phyloP scores from a whole-genome alignment of 2,113 vertebrate genomes.

The Catharus bicknelli region DNA sequence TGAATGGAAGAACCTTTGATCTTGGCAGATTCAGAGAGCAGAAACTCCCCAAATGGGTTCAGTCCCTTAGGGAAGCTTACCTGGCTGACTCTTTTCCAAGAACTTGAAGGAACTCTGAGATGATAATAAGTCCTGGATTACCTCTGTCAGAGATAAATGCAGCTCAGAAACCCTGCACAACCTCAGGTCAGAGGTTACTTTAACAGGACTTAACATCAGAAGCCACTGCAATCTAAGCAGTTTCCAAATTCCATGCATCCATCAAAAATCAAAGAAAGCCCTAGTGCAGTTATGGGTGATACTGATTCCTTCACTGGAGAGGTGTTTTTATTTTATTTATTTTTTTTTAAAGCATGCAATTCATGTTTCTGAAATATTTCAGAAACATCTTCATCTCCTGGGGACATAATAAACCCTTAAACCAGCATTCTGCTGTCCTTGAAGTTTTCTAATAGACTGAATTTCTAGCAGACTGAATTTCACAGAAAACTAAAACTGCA shows the following conservation, averaged over 20 bases:
- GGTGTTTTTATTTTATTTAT: accelerated
- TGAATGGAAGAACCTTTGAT: not conserved
- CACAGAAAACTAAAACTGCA: not conserved
- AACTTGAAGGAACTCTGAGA: not conserved
- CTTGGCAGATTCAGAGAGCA: not conserved
- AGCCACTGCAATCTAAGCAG: not conserved
- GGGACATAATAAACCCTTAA: not conserved
- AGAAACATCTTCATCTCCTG: not conserved
- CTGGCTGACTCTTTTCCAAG: not conserved
- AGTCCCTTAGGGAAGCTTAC: not conserved
- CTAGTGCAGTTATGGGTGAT: not conserved
- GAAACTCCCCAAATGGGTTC: not conserved
- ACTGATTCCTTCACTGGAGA: not conserved
- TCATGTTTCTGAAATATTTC: not conserved
- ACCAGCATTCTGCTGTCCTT: not conserved
- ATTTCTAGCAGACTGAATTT: not conserved
- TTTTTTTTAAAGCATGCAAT: not conserved
- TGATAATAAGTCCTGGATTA: not conserved
- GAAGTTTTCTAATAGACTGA: not conserved
- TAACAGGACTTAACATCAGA: not conserved
- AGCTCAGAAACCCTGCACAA: not conserved
- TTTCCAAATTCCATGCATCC: not conserved
- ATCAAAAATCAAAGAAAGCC: not conserved
- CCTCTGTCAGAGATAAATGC: slow-evolving; percentile 12
- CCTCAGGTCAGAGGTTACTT: not conserved